Percentiles rank a stretch among this genome's conserved stretches.
Conservation (phyloP, 2,113 vertebrate species). For the Mystacornis crossleyi region DNA sequence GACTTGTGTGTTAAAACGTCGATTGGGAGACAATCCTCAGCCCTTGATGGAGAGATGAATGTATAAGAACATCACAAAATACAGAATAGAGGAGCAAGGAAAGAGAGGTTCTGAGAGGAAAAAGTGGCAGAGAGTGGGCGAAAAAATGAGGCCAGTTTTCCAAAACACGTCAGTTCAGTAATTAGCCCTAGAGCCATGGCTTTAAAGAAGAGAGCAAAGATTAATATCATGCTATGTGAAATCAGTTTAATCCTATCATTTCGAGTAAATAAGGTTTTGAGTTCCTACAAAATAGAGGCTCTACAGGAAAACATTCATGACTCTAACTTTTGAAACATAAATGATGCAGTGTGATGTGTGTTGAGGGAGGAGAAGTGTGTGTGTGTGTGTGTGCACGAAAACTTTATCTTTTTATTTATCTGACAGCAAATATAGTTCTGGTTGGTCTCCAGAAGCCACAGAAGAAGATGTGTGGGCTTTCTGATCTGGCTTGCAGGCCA, state of each 20-base stretch:
- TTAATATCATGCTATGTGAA: not conserved
- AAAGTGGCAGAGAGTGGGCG: not conserved
- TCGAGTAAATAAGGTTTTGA: not conserved
- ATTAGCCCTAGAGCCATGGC: not conserved
- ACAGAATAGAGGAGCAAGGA: not conserved
- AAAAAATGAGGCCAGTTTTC: not conserved
- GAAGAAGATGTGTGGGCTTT: not conserved
- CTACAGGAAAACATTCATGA: not conserved
- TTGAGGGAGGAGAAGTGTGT: not conserved
- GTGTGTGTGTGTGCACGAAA: not conserved
- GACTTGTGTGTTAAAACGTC: not conserved
- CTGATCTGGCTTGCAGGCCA: not conserved
- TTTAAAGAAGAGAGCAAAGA: not conserved
- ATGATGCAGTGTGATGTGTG: not conserved
- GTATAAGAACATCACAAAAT: not conserved
- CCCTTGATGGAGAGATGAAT: not conserved
- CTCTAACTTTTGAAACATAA: not conserved
- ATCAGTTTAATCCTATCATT: not conserved
- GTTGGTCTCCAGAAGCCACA: not conserved
- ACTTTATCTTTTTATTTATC: not conserved
- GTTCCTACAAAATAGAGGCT: not conserved
- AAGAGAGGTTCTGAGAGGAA: not conserved
- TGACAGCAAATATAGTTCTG: not conserved
- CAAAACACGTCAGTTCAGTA: rapidly evolving
- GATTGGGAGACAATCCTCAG: not conserved